Conservation (phyloP, 23 tunicate species). For the Diplosoma virens region DNA sequence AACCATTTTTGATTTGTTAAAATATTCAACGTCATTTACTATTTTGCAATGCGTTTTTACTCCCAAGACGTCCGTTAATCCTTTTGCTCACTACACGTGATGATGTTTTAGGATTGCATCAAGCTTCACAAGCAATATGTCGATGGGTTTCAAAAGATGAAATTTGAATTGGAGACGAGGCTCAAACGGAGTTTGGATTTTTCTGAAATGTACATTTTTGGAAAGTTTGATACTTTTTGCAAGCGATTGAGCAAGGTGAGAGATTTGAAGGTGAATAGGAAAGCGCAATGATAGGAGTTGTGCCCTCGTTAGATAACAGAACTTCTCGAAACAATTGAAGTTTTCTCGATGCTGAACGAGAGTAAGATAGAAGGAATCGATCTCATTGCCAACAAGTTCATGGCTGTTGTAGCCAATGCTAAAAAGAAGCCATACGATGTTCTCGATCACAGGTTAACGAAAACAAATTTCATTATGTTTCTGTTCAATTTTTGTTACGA, state of each 20-base stretch:
- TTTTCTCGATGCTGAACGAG: slow-evolving; percentile 72
- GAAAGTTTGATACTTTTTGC: slow-evolving; percentile 98
- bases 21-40: too few species aligned
- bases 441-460: slow-evolving; percentile 68
- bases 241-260: slow-evolving; percentile 81
- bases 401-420: slow-evolving; percentile 70
- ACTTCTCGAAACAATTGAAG: slow-evolving; percentile 82
- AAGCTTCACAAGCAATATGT: slow-evolving; percentile 78
- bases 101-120: slow-evolving; percentile 71
- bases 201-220: slow-evolving; percentile 99
- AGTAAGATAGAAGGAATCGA: slow-evolving; percentile 97
- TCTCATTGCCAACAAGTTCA: slow-evolving; percentile 61
- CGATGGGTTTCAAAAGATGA: slow-evolving; percentile 82
- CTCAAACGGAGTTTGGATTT: slow-evolving; percentile 73
- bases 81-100: too few species aligned
- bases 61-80: too few species aligned
- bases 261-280: too few species aligned
- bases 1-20: too few species aligned
- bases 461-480: background rate
- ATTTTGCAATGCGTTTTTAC: too few species aligned
- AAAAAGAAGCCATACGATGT: slow-evolving; percentile 95
- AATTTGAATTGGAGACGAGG: slow-evolving; percentile 61
- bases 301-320: slow-evolving; percentile 74
- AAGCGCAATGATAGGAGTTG: too few species aligned
- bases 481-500: background rate